phyloP scores from a whole-genome alignment of 2,113 vertebrate species.

The Lipotes vexillifer region DNA sequence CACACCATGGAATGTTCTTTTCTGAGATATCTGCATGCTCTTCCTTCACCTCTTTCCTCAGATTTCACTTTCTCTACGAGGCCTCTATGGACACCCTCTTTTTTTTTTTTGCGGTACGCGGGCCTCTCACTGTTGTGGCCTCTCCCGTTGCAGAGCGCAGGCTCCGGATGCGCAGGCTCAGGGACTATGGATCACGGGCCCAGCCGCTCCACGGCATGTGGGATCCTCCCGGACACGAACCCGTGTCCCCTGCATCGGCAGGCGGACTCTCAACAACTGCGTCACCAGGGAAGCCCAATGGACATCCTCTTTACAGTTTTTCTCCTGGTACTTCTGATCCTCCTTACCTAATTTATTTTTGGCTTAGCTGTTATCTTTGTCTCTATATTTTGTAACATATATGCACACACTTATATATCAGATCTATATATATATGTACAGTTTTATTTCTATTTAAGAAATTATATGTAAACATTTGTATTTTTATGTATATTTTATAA shows the following conservation, averaged over 20 bases:
- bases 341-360: not conserved
- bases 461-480: not conserved
- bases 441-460: not conserved
- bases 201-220: too few species aligned
- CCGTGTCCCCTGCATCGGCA: too few species aligned
- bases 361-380: not conserved
- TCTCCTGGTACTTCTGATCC: not conserved
- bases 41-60: not conserved
- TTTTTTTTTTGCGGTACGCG: too few species aligned
- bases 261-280: too few species aligned
- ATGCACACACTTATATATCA: not conserved
- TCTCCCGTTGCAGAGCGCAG: too few species aligned
- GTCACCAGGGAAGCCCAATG: too few species aligned
- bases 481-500: not conserved
- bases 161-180: too few species aligned
- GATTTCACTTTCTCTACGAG: not conserved
- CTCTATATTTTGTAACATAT: not conserved
- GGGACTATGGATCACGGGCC: too few species aligned
- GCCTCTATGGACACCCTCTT: rapidly evolving
- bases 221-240: too few species aligned
- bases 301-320: not conserved
- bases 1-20: not conserved
- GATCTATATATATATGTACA: too few species aligned
- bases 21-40: rapidly evolving
- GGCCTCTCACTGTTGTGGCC: too few species aligned